Percentiles rank a stretch among this genome's conserved stretches.
These are phyloP conservation scores for Dolichomitus sp. DNA, from an alignment of 2,888 invertebrate genomes.

Conservation along the genomic window DNA sequence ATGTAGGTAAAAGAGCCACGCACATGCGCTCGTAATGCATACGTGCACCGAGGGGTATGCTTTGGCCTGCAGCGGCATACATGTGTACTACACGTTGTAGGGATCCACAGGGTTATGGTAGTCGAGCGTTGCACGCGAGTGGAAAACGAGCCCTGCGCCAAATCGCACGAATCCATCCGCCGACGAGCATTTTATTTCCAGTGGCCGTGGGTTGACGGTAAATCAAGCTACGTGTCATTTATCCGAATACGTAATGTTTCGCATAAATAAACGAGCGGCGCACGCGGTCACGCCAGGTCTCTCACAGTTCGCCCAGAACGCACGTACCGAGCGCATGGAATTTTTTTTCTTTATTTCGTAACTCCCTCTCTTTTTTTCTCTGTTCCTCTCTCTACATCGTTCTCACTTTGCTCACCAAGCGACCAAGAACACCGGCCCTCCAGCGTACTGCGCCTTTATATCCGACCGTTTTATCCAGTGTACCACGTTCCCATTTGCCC, in stretches of 20 bases:
- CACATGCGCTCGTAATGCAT: not conserved
- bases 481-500: conserved; percentile 58
- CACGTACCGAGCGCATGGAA: conserved; percentile 73
- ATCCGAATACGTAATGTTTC: conserved; percentile 83
- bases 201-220: conserved; percentile 73
- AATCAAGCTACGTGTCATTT: conserved; percentile 85
- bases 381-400: conserved; percentile 27
- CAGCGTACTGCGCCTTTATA: conserved; percentile 47
- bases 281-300: conserved; percentile 74
- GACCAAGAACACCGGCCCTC: conserved; percentile 57
- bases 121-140: conserved; percentile 60
- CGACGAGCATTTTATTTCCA: conserved; percentile 69
- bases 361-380: not conserved
- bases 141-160: conserved; percentile 62
- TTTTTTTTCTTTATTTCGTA: conserved; percentile 61
- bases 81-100: conserved; percentile 14
- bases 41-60: conserved; percentile 13
- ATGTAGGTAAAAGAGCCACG: conserved; percentile 3
- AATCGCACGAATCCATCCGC: conserved; percentile 80
- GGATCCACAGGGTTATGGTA: conserved; percentile 45
- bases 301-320: conserved; percentile 12
- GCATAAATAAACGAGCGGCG: conserved; percentile 80
- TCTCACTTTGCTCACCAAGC: conserved; percentile 35
- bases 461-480: conserved; percentile 61
- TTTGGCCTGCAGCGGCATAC: not conserved